Evolutionary conservation across 2,888 invertebrate species (phyloP).

Genomic region (Nudaria mundana): DNA sequence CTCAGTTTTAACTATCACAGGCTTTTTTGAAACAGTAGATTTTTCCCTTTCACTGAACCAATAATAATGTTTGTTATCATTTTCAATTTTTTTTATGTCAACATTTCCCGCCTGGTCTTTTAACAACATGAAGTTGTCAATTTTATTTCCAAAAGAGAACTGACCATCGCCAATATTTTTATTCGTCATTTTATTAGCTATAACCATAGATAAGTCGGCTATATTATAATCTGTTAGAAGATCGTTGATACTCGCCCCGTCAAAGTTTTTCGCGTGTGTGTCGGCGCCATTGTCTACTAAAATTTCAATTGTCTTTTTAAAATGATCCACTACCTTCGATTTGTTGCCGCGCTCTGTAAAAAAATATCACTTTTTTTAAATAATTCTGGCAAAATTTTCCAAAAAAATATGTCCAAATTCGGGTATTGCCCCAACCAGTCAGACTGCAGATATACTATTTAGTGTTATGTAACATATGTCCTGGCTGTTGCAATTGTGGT

Average conservation of each 20-base stretch:
- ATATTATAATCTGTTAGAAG: conserved; percentile 64
- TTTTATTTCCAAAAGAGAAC: conserved; percentile 8
- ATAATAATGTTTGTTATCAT: too few relatives aligned
- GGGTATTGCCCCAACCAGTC: not conserved
- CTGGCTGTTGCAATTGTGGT: too few relatives aligned
- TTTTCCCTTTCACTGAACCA: not conserved
- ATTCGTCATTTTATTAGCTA: conserved; percentile 47
- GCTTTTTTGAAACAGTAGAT: too few relatives aligned
- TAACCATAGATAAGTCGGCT: conserved; percentile 44
- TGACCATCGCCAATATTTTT: conserved; percentile 26
- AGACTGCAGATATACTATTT: too few relatives aligned
- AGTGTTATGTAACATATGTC: too few relatives aligned
- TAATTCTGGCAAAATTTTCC: too few relatives aligned
- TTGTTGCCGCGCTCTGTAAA: conserved; percentile 53
- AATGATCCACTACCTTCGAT: conserved; percentile 46
- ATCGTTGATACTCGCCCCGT: conserved; percentile 62
- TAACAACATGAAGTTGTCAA: conserved; percentile 40
- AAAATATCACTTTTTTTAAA: too few relatives aligned
- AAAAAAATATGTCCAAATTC: not conserved
- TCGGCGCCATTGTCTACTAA: conserved; percentile 67
- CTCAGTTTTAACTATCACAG: too few relatives aligned
- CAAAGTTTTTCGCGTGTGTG: conserved; percentile 63
- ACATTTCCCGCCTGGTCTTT: conserved; percentile 42
- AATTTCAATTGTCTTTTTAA: conserved; percentile 56
- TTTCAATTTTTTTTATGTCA: not conserved